Conservation (phyloP, 1,140 invertebrate genomes). For the Drosophila sechellia region DNA sequence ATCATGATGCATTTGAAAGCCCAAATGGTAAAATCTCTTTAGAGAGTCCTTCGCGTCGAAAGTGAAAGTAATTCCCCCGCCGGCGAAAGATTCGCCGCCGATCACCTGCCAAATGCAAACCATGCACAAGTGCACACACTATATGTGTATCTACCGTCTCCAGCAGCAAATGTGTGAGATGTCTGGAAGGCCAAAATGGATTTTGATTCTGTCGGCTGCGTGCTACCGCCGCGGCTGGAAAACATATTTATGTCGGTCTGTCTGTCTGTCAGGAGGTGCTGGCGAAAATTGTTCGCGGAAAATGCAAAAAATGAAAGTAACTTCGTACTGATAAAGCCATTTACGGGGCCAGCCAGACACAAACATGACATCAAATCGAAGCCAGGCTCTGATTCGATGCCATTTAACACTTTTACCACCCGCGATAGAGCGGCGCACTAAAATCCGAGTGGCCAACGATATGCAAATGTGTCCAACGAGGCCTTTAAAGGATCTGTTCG, state of each 20-base stretch:
- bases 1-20: conserved; percentile 81
- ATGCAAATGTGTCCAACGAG: conserved; percentile 55
- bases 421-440: conserved; percentile 29
- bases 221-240: conserved; percentile 47
- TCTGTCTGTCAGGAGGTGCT: conserved; percentile 31
- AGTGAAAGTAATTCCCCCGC: conserved; percentile 64
- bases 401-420: conserved; percentile 74
- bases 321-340: conserved; percentile 64
- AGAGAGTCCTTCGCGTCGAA: conserved; percentile 70
- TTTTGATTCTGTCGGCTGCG: conserved; percentile 51
- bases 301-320: conserved; percentile 65
- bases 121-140: conserved; percentile 11
- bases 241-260: conserved; percentile 45
- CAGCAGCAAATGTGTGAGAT: conserved; percentile 48
- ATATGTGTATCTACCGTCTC: not conserved
- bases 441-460: conserved; percentile 38
- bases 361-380: conserved; percentile 67
- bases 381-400: conserved; percentile 53
- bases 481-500: conserved; percentile 70
- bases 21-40: conserved; percentile 55
- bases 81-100: conserved; percentile 47
- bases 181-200: conserved; percentile 50
- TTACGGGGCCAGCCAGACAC: conserved; percentile 44
- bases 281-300: conserved; percentile 31
- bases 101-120: conserved; percentile 59